These are phyloP conservation scores for Ammodytes dubius DNA, from an alignment of 2,113 vertebrate genomes.

Conservation along the genomic window DNA sequence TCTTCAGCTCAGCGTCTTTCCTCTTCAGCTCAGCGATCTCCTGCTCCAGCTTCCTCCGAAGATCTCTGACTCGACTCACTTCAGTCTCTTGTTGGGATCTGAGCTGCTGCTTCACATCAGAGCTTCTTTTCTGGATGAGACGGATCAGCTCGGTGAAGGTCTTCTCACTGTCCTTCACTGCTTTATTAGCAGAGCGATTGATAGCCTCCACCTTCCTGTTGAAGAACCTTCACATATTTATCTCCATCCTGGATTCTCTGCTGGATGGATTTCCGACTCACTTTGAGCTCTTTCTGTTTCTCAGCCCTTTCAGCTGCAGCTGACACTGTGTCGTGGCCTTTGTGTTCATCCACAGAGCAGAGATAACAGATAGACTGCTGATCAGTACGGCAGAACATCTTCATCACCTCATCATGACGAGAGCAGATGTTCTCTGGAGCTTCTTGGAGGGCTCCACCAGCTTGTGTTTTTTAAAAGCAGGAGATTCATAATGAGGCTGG, in stretches of 20 bases:
- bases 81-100: no score
- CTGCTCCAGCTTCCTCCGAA: background rate
- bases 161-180: background rate
- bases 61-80: no score
- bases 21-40: slow-evolving; percentile 12
- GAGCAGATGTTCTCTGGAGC: no score
- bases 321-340: slow-evolving; percentile 1
- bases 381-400: no score
- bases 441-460: no score
- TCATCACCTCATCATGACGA: no score
- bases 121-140: no score
- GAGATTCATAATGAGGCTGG: no score
- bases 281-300: no score
- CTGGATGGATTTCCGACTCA: no score
- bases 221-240: background rate
- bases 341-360: background rate
- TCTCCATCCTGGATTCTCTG: background rate
- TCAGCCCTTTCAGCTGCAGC: background rate
- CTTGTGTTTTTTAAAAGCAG: no score
- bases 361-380: background rate
- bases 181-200: slow-evolving; percentile 13
- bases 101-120: no score
- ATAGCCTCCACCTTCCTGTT: background rate
- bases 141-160: background rate
- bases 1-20: background rate